Evolutionary conservation across 2,888 invertebrate genomes (phyloP).

Genomic region (Ashinkailepas kermadecensis): DNA sequence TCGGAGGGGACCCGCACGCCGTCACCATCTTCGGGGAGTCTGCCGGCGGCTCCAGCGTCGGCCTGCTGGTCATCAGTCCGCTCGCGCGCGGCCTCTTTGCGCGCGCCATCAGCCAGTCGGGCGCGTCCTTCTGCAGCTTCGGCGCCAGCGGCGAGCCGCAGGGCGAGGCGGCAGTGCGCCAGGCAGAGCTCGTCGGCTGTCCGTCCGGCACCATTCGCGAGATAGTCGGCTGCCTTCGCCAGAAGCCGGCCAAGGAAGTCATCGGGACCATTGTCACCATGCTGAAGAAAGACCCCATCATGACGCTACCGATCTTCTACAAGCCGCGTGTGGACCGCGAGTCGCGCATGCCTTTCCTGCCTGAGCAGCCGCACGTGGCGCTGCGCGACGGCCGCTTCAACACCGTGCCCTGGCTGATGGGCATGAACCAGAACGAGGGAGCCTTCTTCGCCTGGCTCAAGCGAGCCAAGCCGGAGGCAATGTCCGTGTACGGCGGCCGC

Average conservation of each 20-base stretch:
- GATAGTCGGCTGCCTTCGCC: constrained; percentile 79
- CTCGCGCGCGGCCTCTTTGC: constrained; percentile 21
- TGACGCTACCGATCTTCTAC: background rate
- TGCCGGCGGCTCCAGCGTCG: constrained; percentile 25
- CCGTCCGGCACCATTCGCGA: constrained; percentile 42
- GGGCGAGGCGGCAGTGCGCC: constrained; percentile 76
- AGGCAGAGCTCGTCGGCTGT: constrained; percentile 38
- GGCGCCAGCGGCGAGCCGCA: background rate
- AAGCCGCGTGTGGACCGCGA: background rate
- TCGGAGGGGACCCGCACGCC: constrained; percentile 25
- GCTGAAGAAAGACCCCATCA: too few species aligned
- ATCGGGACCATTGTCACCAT: constrained; percentile 40
- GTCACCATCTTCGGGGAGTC: constrained; percentile 28
- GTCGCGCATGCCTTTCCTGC: constrained; percentile 41
- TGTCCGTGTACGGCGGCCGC: too few species aligned
- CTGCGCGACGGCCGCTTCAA: background rate
- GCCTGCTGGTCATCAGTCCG: constrained; percentile 25
- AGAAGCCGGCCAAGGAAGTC: constrained; percentile 76
- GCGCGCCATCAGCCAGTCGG: constrained; percentile 25
- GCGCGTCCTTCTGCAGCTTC: background rate
- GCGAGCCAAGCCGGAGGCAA: background rate
- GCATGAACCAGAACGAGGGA: background rate
- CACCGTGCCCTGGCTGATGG: background rate
- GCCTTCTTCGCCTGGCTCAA: background rate
- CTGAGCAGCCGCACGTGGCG: constrained; percentile 4